These are phyloP conservation scores for Eristalis pertinax DNA, from an alignment of 2,888 invertebrate species.

Conservation along the genomic window DNA sequence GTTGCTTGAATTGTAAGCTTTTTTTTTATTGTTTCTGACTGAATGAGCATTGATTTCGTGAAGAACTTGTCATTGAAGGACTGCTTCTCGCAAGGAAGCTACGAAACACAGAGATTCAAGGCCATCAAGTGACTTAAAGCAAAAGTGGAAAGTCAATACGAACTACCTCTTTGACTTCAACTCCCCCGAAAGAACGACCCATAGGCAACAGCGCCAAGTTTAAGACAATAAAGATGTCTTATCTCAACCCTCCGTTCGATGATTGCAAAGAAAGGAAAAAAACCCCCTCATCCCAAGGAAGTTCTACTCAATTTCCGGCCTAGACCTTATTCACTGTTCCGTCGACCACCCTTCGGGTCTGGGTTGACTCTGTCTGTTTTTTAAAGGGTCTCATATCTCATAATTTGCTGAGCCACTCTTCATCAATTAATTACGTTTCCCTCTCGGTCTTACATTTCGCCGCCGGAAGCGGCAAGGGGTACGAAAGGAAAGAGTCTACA, in stretches of 20 bases:
- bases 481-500: conserved; percentile 8
- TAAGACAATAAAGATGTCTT: neutral
- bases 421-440: conserved; percentile 28
- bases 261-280: neutral
- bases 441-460: neutral
- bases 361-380: neutral
- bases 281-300: neutral
- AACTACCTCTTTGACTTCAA: too few species aligned
- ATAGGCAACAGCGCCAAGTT: too few species aligned
- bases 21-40: too few species aligned
- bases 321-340: neutral
- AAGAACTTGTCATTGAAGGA: too few species aligned
- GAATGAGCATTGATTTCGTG: too few species aligned
- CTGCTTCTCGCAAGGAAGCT: too few species aligned
- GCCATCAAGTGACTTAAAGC: too few species aligned
- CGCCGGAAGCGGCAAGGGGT: neutral
- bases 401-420: conserved; percentile 43
- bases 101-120: too few species aligned
- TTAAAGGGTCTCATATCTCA: conserved; percentile 38
- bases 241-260: neutral
- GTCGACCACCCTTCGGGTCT: neutral
- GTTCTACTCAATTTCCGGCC: neutral
- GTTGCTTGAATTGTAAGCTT: too few species aligned
- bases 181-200: too few species aligned
- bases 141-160: too few species aligned